These are phyloP conservation scores for Clangula hyemalis DNA, from an alignment of 2,797 vertebrate species.

Conservation along the genomic window DNA sequence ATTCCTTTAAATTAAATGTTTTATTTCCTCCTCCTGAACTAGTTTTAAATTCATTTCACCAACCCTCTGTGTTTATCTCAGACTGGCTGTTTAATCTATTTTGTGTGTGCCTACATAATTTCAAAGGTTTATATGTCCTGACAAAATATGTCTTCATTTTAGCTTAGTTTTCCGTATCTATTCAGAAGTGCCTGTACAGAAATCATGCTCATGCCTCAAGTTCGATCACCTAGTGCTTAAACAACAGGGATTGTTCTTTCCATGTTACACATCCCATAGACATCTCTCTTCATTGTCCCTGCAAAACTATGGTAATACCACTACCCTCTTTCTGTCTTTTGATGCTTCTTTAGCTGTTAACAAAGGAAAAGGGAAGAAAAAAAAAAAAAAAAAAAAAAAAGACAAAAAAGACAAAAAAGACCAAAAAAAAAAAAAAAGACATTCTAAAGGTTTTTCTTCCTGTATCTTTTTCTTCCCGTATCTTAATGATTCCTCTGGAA, in stretches of 20 bases:
- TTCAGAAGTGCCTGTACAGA: constrained; percentile 37
- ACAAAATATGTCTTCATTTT: constrained; percentile 15
- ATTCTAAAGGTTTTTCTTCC: constrained; percentile 37
- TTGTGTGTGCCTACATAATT: not conserved
- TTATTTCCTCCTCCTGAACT: constrained; percentile 13
- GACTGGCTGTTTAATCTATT: constrained; percentile 28
- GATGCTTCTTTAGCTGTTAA: not conserved
- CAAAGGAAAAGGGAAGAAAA: not conserved
- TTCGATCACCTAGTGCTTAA: constrained; percentile 10
- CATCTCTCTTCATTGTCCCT: not conserved
- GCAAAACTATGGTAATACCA: not conserved
- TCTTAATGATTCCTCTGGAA: constrained; percentile 46
- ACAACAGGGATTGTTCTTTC: constrained; percentile 17
- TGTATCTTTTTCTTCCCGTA: constrained; percentile 45
- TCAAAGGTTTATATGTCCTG: constrained; percentile 33
- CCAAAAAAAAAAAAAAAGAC: not conserved
- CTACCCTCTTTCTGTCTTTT: not conserved
- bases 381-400: not conserved
- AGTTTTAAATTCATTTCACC: constrained; percentile 34
- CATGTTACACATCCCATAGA: constrained; percentile 2
- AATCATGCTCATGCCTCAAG: constrained; percentile 35
- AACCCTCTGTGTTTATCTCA: not conserved
- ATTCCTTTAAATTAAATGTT: not conserved
- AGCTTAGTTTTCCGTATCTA: constrained; percentile 41
- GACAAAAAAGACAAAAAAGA: not conserved